Evolutionary conservation across 2,888 invertebrate genomes (phyloP).

Genomic region (Tyria jacobaeae): DNA sequence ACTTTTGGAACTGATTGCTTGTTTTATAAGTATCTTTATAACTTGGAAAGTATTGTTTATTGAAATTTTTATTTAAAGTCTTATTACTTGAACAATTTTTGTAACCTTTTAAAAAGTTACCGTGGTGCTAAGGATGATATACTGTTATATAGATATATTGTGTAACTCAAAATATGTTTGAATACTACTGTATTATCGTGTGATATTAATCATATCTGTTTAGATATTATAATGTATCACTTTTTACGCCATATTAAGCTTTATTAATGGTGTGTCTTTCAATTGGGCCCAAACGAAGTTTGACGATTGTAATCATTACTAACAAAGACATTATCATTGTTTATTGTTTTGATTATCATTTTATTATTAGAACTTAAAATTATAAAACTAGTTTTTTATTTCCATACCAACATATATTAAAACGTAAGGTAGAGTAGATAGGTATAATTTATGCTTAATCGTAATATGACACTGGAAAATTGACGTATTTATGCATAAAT

Average conservation of each 20-base stretch:
- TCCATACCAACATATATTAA: not conserved
- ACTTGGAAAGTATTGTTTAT: not conserved
- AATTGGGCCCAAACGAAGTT: not conserved
- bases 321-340: not conserved
- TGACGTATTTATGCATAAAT: no score
- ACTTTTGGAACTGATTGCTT: not conserved
- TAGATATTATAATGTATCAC: not conserved
- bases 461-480: no score
- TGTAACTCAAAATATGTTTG: constrained; percentile 1
- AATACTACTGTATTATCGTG: not conserved
- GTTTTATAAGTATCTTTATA: not conserved
- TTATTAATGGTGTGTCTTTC: not conserved
- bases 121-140: constrained; percentile 14
- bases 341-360: not conserved
- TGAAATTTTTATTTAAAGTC: not conserved
- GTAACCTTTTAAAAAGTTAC: constrained; percentile 4
- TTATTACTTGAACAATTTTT: constrained; percentile 13
- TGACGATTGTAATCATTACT: not conserved
- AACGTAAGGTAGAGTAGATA: not conserved
- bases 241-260: not conserved
- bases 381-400: not conserved
- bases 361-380: not conserved
- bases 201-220: not conserved
- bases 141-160: not conserved
- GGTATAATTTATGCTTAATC: no score